phyloP scores from a whole-genome alignment of 2,797 vertebrate species.

The Sarcophilus harrisii region DNA sequence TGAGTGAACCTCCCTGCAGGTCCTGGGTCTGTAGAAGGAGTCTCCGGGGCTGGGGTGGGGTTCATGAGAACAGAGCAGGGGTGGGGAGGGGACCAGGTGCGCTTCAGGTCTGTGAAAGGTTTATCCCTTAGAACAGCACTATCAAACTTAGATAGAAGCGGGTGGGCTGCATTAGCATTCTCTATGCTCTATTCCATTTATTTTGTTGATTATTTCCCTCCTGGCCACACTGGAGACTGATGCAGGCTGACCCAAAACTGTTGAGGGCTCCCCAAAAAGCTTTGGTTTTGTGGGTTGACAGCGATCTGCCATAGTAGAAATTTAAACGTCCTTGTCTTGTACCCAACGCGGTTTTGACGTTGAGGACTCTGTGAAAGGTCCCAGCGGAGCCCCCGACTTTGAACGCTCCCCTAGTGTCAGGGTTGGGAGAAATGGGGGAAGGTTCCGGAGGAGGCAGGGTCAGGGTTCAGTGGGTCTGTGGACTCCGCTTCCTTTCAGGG shows the following conservation, averaged over 20 bases:
- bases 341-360: neutral
- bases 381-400: neutral
- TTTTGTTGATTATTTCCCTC: neutral
- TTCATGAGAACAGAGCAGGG: neutral
- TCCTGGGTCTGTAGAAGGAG: neutral
- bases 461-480: slow-evolving; percentile 80
- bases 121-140: neutral
- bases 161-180: neutral
- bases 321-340: neutral
- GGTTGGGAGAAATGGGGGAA: neutral
- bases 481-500: slow-evolving; percentile 88
- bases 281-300: neutral
- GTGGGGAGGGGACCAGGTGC: neutral
- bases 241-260: neutral
- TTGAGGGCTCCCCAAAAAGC: neutral
- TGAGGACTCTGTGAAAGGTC: neutral
- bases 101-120: neutral
- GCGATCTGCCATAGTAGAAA: neutral
- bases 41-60: fast-evolving
- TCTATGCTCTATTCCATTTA: neutral
- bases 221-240: neutral
- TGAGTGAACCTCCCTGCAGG: slow-evolving; percentile 49
- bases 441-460: slow-evolving; percentile 70
- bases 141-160: neutral
- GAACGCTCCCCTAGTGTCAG: neutral